Conservation (phyloP, 2,113 vertebrate genomes). For the Corydoras sp. region DNA sequence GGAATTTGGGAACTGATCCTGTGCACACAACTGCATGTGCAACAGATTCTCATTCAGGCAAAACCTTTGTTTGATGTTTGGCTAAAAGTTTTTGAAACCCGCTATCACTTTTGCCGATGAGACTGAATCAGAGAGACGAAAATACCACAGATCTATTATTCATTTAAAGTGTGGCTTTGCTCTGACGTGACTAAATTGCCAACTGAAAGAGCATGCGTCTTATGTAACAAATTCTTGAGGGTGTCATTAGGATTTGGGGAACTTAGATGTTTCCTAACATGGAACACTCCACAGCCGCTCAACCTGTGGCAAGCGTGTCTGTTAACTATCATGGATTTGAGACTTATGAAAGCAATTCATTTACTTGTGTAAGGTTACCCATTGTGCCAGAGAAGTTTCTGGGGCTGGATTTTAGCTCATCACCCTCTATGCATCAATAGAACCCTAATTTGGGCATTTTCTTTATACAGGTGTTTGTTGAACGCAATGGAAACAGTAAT, state of each 20-base stretch:
- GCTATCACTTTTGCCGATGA: slow-evolving; percentile 10
- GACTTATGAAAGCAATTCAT: neutral
- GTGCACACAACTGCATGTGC: neutral
- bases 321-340: neutral
- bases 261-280: slow-evolving; percentile 36
- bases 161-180: slow-evolving; percentile 62
- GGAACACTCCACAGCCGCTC: slow-evolving; percentile 11
- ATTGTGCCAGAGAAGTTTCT: too few species aligned
- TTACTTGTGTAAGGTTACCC: too few species aligned
- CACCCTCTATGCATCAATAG: too few species aligned
- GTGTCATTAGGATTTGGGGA: slow-evolving; percentile 51
- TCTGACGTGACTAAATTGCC: slow-evolving; percentile 70
- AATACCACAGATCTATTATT: slow-evolving; percentile 70
- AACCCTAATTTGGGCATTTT: too few species aligned
- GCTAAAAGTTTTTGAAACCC: slow-evolving; percentile 1
- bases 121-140: slow-evolving; percentile 38
- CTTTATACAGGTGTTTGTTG: too few species aligned
- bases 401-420: too few species aligned
- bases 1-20: neutral
- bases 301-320: slow-evolving; percentile 3
- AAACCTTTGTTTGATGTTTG: slow-evolving; percentile 10
- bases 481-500: too few species aligned
- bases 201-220: slow-evolving; percentile 54
- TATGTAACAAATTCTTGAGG: slow-evolving; percentile 54
- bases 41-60: neutral